These are phyloP conservation scores for Rapana venosa DNA, from an alignment of 2,888 invertebrate genomes.

Conservation along the genomic window DNA sequence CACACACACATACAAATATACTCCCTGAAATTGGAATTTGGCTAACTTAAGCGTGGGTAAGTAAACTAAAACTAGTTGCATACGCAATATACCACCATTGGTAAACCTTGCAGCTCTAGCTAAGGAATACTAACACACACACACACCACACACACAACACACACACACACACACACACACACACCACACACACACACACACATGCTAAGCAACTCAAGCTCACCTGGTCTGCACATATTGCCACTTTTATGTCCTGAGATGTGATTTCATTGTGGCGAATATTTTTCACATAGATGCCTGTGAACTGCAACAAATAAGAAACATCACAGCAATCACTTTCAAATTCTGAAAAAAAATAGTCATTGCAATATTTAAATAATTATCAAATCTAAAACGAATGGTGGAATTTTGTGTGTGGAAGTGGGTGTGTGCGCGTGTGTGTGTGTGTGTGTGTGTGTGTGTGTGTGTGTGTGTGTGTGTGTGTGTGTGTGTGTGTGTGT, in stretches of 20 bases:
- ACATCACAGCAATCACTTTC: background rate
- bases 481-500: conserved; percentile 16
- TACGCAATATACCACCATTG: background rate
- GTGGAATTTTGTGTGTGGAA: too few species aligned
- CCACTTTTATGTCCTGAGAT: conserved; percentile 95
- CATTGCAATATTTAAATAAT: too few species aligned
- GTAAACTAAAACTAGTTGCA: background rate
- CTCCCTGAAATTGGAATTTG: too few species aligned
- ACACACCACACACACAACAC: background rate
- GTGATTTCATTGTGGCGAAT: conserved; percentile 94
- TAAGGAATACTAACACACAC: too few species aligned
- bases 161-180: conserved; percentile 6
- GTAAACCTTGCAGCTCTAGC: too few species aligned
- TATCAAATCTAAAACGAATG: too few species aligned
- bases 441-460: conserved; percentile 20
- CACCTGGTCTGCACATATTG: conserved; percentile 98
- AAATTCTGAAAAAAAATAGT: background rate
- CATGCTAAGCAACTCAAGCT: conserved; percentile 19
- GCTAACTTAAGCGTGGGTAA: too few species aligned
- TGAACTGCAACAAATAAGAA: conserved; percentile 81
- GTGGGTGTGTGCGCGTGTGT: conserved; percentile 15
- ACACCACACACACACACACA: conserved; percentile 11
- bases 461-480: conserved; percentile 15
- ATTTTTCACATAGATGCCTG: conserved; percentile 98
- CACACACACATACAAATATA: background rate